Evolutionary conservation across 2,797 vertebrate genomes (phyloP).

Genomic region (Ciconia nigra): DNA sequence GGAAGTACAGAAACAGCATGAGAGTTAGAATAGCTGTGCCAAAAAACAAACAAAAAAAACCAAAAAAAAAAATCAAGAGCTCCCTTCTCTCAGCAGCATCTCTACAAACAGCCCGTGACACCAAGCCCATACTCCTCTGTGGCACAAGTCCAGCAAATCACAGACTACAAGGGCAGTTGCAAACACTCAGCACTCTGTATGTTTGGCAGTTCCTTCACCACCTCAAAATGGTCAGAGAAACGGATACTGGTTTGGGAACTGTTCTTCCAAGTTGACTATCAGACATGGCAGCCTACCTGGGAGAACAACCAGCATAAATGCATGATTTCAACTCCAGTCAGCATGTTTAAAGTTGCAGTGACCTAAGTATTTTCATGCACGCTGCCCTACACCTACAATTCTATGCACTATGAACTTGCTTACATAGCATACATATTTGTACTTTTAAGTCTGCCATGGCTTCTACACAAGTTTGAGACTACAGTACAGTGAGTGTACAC

Average conservation of each 20-base stretch:
- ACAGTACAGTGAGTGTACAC: background rate
- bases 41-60: background rate
- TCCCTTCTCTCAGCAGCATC: background rate
- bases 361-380: background rate
- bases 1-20: background rate
- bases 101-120: background rate
- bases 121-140: background rate
- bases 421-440: background rate
- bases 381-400: background rate
- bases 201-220: background rate
- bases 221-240: background rate
- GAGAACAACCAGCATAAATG: background rate
- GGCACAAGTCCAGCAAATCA: background rate
- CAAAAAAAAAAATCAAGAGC: background rate
- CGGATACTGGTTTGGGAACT: background rate
- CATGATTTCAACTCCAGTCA: background rate
- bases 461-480: background rate
- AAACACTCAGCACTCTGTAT: background rate
- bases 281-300: background rate
- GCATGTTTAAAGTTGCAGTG: background rate
- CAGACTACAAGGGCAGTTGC: background rate
- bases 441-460: background rate
- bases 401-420: background rate
- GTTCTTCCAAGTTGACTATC: background rate
- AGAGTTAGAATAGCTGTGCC: background rate